Base-by-base conservation (phyloP, 1,140 invertebrate species). In the Heliconius congener region DNA sequence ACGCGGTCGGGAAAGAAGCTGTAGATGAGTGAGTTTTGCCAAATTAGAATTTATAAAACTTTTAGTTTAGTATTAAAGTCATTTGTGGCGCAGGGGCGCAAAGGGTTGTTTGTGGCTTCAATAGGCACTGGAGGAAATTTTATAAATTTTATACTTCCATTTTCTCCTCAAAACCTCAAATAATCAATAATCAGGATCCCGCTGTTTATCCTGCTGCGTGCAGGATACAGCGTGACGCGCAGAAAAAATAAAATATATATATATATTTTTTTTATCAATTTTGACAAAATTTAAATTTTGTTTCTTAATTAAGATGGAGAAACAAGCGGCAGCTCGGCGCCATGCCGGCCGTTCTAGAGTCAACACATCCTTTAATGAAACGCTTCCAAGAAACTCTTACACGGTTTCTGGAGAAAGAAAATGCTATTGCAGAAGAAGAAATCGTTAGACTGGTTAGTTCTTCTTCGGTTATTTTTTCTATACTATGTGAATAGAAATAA, bases 321-420 rank as follows among this genome's bases (percentile, higher is more conserved):
- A 83, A 77, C 70, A 88, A 89, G 18, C 85, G 90, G 2, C 84
- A 85, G 13, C 79, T 90, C 5, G 89, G 86, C 30, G 87, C 89
- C 18, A 90, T 92, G 90, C 93, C 93, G 2, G 87, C 92, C 0
- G 92, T 95, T 18, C 87, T 95, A 66, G 92, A 95, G 52, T 83
- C 94, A 1, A 87, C 91, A 4, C 94, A 95, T 80, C 94, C 94
- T 9, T 86, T 95, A 27, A 94, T 95, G 93, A 92, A 94, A 82
- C 88, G 88, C 46, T 95, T 95, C 87, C 94, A 95, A 85, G 85
- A 87, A 18, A 92, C 92, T 1, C 85, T 94, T 0, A 91, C 88
- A 55, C 84, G 87, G 57, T 95, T 93, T 79, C 83, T 95, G 0
- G 86, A 92, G 55, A 94, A 93, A 76, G 94, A 95, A 80, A 95